A percentile compares a stretch with the other conserved stretches of the same genome.
These are phyloP conservation scores for Euspilapteryx auroguttella DNA, from an alignment of 2,888 invertebrate genomes.

Conservation along the genomic window DNA sequence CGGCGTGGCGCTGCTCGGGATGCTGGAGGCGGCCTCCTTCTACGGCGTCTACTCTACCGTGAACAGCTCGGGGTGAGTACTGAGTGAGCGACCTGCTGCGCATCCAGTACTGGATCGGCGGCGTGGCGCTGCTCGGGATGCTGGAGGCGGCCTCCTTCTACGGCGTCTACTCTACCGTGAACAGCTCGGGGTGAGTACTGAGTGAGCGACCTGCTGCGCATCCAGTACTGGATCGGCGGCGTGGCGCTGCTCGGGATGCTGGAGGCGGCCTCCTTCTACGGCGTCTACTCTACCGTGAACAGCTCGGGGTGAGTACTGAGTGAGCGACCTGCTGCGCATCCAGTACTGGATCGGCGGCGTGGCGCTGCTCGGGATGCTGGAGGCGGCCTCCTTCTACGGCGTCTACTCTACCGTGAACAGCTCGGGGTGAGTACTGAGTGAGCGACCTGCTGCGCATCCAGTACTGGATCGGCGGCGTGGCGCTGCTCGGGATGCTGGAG, in stretches of 20 bases:
- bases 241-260: constrained; percentile 86
- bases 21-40: constrained; percentile 87
- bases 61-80: constrained; percentile 15
- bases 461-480: constrained; percentile 95
- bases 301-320: constrained; percentile 23
- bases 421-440: constrained; percentile 21
- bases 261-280: constrained; percentile 88
- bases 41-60: constrained; percentile 77
- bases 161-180: constrained; percentile 71
- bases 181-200: constrained; percentile 28
- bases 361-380: constrained; percentile 83
- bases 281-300: constrained; percentile 69
- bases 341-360: constrained; percentile 97
- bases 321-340: constrained; percentile 82
- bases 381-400: constrained; percentile 88
- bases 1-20: constrained; percentile 84
- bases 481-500: constrained; percentile 83
- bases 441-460: constrained; percentile 89
- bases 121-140: constrained; percentile 85
- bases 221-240: constrained; percentile 96
- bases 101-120: constrained; percentile 96
- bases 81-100: constrained; percentile 89
- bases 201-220: constrained; percentile 84
- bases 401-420: constrained; percentile 67
- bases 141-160: constrained; percentile 88